Evolutionary conservation across 2,888 invertebrate genomes (phyloP), one percentile per base, ranked within the genome.

Genomic region (Campoplex nolae): DNA sequence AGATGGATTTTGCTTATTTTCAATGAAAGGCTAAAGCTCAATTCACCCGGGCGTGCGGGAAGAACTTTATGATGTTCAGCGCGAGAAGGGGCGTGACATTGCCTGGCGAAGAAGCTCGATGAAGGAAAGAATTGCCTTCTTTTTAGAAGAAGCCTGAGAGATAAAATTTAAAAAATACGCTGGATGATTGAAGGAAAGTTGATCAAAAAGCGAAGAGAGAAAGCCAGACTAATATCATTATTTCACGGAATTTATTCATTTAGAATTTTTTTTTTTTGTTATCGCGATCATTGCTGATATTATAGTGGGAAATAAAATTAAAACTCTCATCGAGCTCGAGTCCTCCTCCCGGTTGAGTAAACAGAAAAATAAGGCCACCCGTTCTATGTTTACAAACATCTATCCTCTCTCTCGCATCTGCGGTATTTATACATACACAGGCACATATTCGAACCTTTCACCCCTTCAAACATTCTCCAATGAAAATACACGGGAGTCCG

Each of bases 1-100:
- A 79, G 4, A 35, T n/a, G 58, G 56, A 38, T 65, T 70, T 71
- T 48, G 35, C 68, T 65, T 80, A 76, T 80, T 82, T 77, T 75
- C 74, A 74, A 62, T 51, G 76, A 88, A 82, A 58, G 71, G 62
- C 78, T 38, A 75, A 79, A 86, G 65, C 78, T 86, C 83, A 80
- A 83, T 85, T 83, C 68, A 58, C 32, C 28, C 54, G 62, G 67
- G 54, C 68, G 58, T 54, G 48, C 18, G 65, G 18, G 8, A 32
- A 45, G 35, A 80, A 42, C 74, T 80, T 73, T 67, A 65, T 77
- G 54, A 45, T 32, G 42, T 18, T 42, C 54, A 56, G 65, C 38
- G 38, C 38, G 4, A 18, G 62, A 18, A 54, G 48, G 62, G 35
- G 38, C 38, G 67, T 80, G 42, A 45, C 58, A 73, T 74, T 75